Percentiles rank a stretch among this genome's conserved stretches.
These are phyloP conservation scores for Cepaea nemoralis DNA, from an alignment of 1,140 invertebrate species.

Conservation along the genomic window DNA sequence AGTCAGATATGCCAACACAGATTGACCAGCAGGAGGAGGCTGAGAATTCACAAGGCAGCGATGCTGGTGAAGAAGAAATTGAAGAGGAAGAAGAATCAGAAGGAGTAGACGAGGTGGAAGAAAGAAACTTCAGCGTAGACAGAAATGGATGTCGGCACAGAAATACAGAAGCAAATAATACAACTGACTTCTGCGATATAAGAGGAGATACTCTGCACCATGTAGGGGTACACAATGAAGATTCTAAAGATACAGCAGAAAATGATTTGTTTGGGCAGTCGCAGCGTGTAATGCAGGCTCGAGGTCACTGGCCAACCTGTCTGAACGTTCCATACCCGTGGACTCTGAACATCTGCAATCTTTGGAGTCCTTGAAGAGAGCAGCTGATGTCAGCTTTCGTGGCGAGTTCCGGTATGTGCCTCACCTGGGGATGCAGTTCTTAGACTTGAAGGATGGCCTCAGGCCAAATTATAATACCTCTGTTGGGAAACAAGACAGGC, in stretches of 20 bases:
- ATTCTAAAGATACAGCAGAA: no score
- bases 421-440: not conserved
- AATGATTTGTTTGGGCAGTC: no score
- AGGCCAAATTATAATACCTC: not conserved
- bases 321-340: not conserved
- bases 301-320: no score
- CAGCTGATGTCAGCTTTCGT: not conserved
- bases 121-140: no score
- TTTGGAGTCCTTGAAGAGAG: not conserved
- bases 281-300: no score
- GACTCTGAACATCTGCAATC: not conserved
- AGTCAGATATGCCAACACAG: not conserved
- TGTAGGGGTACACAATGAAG: no score
- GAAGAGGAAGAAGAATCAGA: not conserved
- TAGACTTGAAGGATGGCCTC: not conserved
- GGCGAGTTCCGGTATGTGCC: not conserved
- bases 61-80: no score
- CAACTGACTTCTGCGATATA: no score
- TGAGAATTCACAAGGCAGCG: not conserved
- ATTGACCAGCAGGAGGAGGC: not conserved
- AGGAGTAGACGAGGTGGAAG: no score
- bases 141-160: no score
- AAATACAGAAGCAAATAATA: no score
- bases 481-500: not conserved
- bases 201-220: no score